Evolutionary conservation across 2,888 invertebrate species (phyloP), one percentile per base, ranked within the genome.

Genomic region (Tryphoninae sp.): DNA sequence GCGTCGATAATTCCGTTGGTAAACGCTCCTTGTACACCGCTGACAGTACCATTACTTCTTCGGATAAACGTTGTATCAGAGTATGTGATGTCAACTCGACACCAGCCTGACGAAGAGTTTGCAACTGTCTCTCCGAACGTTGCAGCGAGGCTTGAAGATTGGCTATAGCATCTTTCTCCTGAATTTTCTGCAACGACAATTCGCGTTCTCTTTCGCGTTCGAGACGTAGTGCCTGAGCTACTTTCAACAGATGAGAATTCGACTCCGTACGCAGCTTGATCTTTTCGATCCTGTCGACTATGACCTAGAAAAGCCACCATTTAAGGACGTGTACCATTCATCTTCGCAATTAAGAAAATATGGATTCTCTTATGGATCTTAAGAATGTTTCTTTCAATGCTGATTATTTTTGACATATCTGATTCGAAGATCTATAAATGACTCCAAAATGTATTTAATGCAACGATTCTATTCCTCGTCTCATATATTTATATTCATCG

Each of bases 1-100:
- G 92, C 11, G 92, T 91, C 1, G 93, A 91, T 61, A 95, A 93
- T 91, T 98, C 97, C 86, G 95, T 94, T 0, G 96, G 96, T 72
- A 97, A 90, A 89, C 97, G 96, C 88, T 97, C 96, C 83, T 95
- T 95, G 0, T 95, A 95, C 81, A 97, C 87, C 2, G 88, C 88
- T 4, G 86, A 87, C 40, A 87, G 87, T 71, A 94, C 94, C 91
- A 95, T 95, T 55, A 95, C 94, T 92, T 97, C 96, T 89, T 97
- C 96, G 88, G 96, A 95, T 84, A 97, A 92, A 85, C 95, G 94
- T 89, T 95, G 95, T 64, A 97, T 92, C 74, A 97, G 93, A 59
- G 95, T 94, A 90, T 95, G 94, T 0, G 95, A 94, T 0, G 94
- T 94, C 6, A 95, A 92, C 49, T 94, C 94, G 0, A 93, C 92